Base-by-base conservation (phyloP, 1,140 invertebrate genomes). In the Drosophila parvula region DNA sequence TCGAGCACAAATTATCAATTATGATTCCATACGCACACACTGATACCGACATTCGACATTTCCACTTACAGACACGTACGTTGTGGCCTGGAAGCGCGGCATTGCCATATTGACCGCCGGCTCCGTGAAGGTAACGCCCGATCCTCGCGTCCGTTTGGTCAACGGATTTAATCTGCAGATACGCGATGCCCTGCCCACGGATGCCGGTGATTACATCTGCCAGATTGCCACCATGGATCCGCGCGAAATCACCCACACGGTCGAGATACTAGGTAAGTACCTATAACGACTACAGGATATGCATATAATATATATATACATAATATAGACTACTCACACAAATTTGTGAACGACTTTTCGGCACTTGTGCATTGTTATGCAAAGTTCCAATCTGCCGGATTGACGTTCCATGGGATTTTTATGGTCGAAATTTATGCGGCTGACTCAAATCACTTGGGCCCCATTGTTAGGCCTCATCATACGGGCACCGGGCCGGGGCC, bases 191-290 rank as follows among this genome's bases (percentile, higher is more conserved):
- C 92, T 92, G 55, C 92, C 93, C 34, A 93, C 93, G 78, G 94
- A 94, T 91, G 94, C 94, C 30, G 94, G 94, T 12, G 93, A 94
- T 79, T 94, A 94, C 88, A 93, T 94, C 50, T 94, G 94, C 81
- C 94, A 94, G 88, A 94, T 94, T 74, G 94, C 93, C 45, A 94
- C 93, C 14, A 90, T 94, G 74, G 92, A 94, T 74, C 94, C 94
- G 43, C 91, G 93, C 47, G 94, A 94, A 92, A 94, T 94, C 56
- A 93, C 93, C 28, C 94, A 94, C 80, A 94, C 93, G 18, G 92
- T 94, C 40, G 93, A 94, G 86, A 94, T 94, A 68, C 90, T 94
- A 65, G 94, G 94, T 94, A 92, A 93, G 93, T 93, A 43, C 51
- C 51, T 10, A 38, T 27, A 14, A 38, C 11, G 50, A 8, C 16